Evolutionary conservation across 2,797 vertebrate species (phyloP).

Genomic region (Sebastes matsubarae): DNA sequence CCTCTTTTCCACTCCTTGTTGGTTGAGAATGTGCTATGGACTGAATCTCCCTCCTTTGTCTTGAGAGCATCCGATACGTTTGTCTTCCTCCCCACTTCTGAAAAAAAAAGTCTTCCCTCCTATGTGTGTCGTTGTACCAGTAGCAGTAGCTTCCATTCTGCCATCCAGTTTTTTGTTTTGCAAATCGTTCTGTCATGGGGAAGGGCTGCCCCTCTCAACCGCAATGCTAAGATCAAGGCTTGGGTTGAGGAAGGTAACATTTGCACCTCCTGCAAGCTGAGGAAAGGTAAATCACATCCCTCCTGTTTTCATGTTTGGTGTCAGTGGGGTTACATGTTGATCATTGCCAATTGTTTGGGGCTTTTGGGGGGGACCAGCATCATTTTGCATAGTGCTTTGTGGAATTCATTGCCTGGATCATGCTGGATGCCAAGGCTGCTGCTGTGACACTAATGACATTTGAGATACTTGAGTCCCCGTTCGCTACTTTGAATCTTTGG

Average conservation of each 20-base stretch:
- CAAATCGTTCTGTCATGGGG: constrained; percentile 66
- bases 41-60: constrained; percentile 85
- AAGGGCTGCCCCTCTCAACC: constrained; percentile 75
- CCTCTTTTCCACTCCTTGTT: constrained; percentile 76
- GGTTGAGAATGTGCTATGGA: constrained; percentile 82
- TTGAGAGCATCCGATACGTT: constrained; percentile 80
- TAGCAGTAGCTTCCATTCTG: constrained; percentile 80
- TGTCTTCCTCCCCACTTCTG: constrained; percentile 80
- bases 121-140: constrained; percentile 78
- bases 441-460: constrained; percentile 76
- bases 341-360: constrained; percentile 69
- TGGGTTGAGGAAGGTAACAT: constrained; percentile 82
- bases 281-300: constrained; percentile 83
- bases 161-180: constrained; percentile 70
- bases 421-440: constrained; percentile 84
- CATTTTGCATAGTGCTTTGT: constrained; percentile 82
- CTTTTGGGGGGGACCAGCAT: constrained; percentile 64
- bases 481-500: constrained; percentile 64
- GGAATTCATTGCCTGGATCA: constrained; percentile 83
- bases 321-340: constrained; percentile 74
- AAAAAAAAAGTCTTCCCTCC: constrained; percentile 55
- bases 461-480: constrained; percentile 65
- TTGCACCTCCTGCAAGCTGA: constrained; percentile 78
- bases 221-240: constrained; percentile 79
- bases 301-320: constrained; percentile 80